Evolutionary conservation across 2,888 invertebrate genomes (phyloP), one percentile per base, ranked within the genome.

Genomic region (Coelogynopora nodosa): DNA sequence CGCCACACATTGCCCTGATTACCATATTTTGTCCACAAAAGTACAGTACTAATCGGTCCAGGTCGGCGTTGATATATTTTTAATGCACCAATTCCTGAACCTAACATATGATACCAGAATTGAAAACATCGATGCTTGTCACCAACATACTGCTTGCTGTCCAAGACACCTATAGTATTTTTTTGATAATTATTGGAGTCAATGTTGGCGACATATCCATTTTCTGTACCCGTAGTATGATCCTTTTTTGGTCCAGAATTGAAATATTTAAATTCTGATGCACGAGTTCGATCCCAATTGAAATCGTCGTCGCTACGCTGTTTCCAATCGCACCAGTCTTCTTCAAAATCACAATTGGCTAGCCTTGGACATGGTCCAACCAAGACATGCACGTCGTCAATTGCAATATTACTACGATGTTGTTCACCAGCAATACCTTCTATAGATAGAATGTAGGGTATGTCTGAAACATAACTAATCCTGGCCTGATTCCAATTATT

Each of bases 361-460:
- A 84, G 29, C 86, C 84, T 67, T 29, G 90, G 90, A 86, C 91
- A 92, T 82, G 89, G 89, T 0, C 91, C 91, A 31, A 88, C 87
- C 0, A 85, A 87, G 5, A 90, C 88, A 0, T 85, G 84, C 67
- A 92, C 89, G 87, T 92, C 91, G 88, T 92, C 92, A 30, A 92
- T 86, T 30, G 91, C 91, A 13, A 91, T 91, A 84, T 90, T 90
- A 27, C 90, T 89, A 5, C 83, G 88, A 86, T 87, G 89, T 67
- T 89, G 88, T 2, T 84, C 85, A 26, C 90, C 89, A 0, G 87
- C 83, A 0, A 87, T 87, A 0, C 89, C 90, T 84, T 89, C 89
- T 2, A 90, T 31, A 0, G 88, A 86, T 27, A 90, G 85, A 89
- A 89, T 86, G 5, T 86, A 80, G 1, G n/a, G 23, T 26, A 31